Conservation (phyloP, 2,888 invertebrate species). For the Phyto melanocephala region DNA sequence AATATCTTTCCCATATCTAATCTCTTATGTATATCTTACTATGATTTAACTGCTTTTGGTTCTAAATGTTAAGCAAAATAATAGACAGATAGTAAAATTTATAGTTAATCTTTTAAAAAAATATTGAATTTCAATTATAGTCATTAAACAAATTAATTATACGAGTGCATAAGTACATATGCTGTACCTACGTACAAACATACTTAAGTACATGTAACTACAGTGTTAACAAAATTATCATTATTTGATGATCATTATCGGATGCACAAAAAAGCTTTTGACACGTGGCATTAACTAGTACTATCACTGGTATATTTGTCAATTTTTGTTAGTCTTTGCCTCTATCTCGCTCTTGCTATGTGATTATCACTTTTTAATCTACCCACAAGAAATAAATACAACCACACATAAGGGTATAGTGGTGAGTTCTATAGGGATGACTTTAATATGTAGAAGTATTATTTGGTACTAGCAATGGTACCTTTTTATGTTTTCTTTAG, state of each 20-base stretch:
- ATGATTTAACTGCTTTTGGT: not conserved
- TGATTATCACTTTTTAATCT: conserved; percentile 27
- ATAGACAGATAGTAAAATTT: conserved; percentile 2
- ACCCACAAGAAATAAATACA: conserved; percentile 10
- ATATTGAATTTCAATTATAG: conserved; percentile 79
- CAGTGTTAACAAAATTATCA: conserved; percentile 24
- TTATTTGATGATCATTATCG: conserved; percentile 44
- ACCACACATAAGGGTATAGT: not conserved
- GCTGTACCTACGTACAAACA: too few species aligned
- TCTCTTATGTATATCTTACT: not conserved
- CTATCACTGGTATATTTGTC: conserved; percentile 26
- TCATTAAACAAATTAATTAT: conserved; percentile 70
- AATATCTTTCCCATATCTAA: not conserved
- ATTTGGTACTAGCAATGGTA: not conserved
- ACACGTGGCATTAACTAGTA: conserved; percentile 46
- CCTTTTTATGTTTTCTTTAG: not conserved
- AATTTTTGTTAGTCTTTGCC: not conserved
- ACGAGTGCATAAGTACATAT: not conserved
- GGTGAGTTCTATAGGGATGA: not conserved
- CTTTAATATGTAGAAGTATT: not conserved
- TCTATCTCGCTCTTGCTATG: not conserved
- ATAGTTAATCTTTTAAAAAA: conserved; percentile 74
- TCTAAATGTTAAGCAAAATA: not conserved
- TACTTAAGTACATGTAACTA: not conserved
- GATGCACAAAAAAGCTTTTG: conserved; percentile 37